Evolutionary conservation across 2,797 vertebrate species (phyloP).

Genomic region (Hypotaenidia philippensis): DNA sequence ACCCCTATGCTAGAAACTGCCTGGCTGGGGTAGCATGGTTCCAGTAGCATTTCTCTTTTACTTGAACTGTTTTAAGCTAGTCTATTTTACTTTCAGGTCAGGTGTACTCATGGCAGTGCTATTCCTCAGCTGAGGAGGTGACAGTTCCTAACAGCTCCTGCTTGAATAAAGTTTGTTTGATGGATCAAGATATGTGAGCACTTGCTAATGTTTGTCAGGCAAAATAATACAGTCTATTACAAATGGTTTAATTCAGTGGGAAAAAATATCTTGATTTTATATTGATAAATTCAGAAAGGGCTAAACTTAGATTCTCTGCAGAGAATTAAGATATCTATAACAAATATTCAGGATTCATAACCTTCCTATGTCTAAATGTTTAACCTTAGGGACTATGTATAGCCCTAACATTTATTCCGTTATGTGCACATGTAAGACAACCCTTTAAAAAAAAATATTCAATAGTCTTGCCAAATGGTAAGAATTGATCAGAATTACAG

Average conservation of each 20-base stretch:
- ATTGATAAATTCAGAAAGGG: not conserved
- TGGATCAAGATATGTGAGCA: not conserved
- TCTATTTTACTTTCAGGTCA: not conserved
- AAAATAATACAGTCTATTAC: not conserved
- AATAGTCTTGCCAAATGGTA: not conserved
- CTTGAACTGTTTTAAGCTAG: not conserved
- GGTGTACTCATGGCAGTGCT: not conserved
- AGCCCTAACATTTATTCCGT: not conserved
- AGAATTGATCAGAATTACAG: slow-evolving; percentile 14
- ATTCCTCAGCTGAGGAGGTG: not conserved
- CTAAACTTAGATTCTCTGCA: not conserved
- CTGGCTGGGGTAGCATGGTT: not conserved
- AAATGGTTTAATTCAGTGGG: not conserved
- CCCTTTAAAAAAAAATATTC: not conserved
- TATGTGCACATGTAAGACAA: not conserved
- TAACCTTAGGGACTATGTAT: not conserved
- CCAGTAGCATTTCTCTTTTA: not conserved
- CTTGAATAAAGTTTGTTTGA: not conserved
- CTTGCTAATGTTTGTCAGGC: not conserved
- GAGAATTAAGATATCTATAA: not conserved
- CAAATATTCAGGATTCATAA: not conserved
- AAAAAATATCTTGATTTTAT: not conserved
- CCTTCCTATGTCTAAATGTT: not conserved
- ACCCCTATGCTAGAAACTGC: not conserved
- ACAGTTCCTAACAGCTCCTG: not conserved